Evolutionary conservation across 2,888 invertebrate genomes (phyloP).

Genomic region (Imbricaverruca yamaguchii): DNA sequence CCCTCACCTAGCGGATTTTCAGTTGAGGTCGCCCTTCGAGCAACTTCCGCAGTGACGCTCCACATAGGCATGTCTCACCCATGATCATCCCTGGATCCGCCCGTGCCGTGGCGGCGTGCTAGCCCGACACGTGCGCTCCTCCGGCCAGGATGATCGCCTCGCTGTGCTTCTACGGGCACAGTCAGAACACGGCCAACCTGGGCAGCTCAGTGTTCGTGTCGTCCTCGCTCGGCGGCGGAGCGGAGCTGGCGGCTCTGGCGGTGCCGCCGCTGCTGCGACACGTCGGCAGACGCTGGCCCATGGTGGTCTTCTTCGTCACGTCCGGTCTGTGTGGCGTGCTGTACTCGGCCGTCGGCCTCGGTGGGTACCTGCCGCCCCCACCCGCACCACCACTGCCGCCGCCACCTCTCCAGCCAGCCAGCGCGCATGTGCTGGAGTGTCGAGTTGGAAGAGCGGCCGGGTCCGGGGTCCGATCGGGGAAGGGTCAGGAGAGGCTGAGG

Average conservation of each 20-base stretch:
- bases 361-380: slow-evolving; percentile 13
- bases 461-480: too few relatives aligned
- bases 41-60: too few relatives aligned
- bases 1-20: too few relatives aligned
- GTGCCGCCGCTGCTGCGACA: slow-evolving; percentile 31
- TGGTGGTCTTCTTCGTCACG: slow-evolving; percentile 27
- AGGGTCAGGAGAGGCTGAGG: too few relatives aligned
- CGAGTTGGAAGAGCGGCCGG: too few relatives aligned
- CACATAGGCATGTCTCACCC: too few relatives aligned
- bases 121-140: not conserved
- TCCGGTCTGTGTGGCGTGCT: slow-evolving; percentile 29
- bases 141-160: slow-evolving; percentile 32
- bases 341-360: slow-evolving; percentile 29
- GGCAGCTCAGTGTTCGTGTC: slow-evolving; percentile 29
- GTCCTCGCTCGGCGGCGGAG: slow-evolving; percentile 32
- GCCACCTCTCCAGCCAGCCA: not conserved
- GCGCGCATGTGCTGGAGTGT: too few relatives aligned
- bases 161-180: slow-evolving; percentile 34
- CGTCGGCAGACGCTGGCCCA: slow-evolving; percentile 29
- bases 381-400: too few relatives aligned
- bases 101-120: too few relatives aligned
- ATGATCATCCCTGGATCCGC: too few relatives aligned
- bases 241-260: slow-evolving; percentile 32
- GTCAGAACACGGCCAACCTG: slow-evolving; percentile 33
- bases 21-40: too few relatives aligned